These are phyloP conservation scores for Didymodactylos carnosus DNA, from an alignment of 2,888 invertebrate species.

Conservation along the genomic window DNA sequence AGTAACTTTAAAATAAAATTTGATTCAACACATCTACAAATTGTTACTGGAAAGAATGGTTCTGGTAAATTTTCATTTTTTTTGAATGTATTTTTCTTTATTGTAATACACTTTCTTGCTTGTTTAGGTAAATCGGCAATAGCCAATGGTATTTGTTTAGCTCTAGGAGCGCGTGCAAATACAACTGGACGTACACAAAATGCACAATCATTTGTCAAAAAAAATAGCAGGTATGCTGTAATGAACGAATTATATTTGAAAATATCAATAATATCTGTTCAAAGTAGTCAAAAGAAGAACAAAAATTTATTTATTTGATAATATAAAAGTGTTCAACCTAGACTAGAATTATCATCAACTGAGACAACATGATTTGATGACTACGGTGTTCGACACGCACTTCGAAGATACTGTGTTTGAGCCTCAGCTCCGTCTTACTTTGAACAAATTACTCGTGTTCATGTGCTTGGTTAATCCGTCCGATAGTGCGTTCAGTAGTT, in stretches of 20 bases:
- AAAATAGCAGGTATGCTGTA: neutral
- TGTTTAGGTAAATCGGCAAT: slow-evolving; percentile 79
- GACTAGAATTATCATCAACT: too few relatives aligned
- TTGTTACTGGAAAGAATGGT: neutral
- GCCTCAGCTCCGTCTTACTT: too few relatives aligned
- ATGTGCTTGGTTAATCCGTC: too few relatives aligned
- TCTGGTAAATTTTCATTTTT: neutral
- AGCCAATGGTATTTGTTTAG: slow-evolving; percentile 57
- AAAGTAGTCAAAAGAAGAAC: neutral
- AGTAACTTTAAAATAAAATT: neutral
- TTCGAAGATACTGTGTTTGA: too few relatives aligned
- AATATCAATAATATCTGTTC: neutral
- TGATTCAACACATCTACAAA: neutral
- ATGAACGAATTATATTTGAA: neutral
- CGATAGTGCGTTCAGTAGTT: too few relatives aligned
- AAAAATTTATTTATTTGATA: too few relatives aligned
- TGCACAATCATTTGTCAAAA: slow-evolving; percentile 40
- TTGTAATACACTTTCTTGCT: slow-evolving; percentile 14
- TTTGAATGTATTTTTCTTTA: neutral
- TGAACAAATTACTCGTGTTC: too few relatives aligned
- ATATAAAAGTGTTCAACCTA: too few relatives aligned
- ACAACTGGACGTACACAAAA: slow-evolving; percentile 26
- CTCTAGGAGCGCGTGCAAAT: slow-evolving; percentile 59
- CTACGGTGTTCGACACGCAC: too few relatives aligned
- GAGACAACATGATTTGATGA: too few relatives aligned